phyloP scores from a whole-genome alignment of 2,888 invertebrate species.

The Campoplex nolae region DNA sequence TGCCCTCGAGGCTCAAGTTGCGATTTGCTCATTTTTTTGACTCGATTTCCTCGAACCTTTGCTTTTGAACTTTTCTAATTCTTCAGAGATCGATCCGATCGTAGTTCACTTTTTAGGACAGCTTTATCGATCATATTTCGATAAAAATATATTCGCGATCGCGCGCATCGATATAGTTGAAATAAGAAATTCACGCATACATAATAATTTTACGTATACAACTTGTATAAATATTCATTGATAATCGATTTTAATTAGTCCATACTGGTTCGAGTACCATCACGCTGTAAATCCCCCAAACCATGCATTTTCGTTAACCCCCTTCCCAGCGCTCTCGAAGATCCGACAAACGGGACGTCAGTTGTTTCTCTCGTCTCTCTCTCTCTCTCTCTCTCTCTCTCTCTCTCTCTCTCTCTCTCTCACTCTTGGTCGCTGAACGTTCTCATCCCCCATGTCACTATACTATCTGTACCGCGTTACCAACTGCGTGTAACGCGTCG shows the following conservation, averaged over 20 bases:
- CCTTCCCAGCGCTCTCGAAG: slow-evolving; percentile 16
- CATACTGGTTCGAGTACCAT: not conserved
- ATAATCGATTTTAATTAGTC: slow-evolving; percentile 28
- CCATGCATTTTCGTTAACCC: slow-evolving; percentile 24
- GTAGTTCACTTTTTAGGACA: too few relatives aligned
- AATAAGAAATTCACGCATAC: not conserved
- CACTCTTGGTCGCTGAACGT: slow-evolving; percentile 2
- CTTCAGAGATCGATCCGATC: too few relatives aligned
- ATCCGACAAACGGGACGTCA: slow-evolving; percentile 30
- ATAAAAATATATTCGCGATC: not conserved
- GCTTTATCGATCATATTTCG: too few relatives aligned
- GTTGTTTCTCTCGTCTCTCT: slow-evolving; percentile 6
- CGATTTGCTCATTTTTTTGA: too few relatives aligned
- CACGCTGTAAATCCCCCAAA: slow-evolving; percentile 15
- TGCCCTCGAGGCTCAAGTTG: not conserved
- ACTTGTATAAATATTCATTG: slow-evolving; percentile 12
- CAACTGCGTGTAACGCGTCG: slow-evolving; percentile 66
- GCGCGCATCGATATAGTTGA: too few relatives aligned
- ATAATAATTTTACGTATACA: not conserved
- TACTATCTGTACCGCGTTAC: slow-evolving; percentile 64
- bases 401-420: slow-evolving; percentile 3
- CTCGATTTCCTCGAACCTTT: too few relatives aligned
- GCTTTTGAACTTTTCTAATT: too few relatives aligned
- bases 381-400: slow-evolving; percentile 24
- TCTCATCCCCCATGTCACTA: slow-evolving; percentile 45